Evolutionary conservation across 2,797 vertebrate species (phyloP).

Genomic region (Xerus rutilus): DNA sequence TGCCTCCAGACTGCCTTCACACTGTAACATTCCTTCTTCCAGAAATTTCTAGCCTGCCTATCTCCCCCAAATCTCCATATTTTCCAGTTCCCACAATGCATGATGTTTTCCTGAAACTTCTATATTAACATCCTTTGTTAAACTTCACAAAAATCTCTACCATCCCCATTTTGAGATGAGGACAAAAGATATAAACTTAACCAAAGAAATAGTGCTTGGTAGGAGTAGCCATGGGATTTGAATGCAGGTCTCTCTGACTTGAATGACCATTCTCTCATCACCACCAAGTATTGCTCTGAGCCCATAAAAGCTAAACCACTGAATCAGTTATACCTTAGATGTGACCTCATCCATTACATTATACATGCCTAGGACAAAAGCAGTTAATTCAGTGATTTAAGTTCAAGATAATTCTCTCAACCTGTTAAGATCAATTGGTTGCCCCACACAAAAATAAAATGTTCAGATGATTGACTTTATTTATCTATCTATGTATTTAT

Average conservation of each 20-base stretch:
- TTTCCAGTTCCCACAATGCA: background rate
- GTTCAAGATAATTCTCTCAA: slow-evolving; percentile 55
- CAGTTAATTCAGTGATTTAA: slow-evolving; percentile 52
- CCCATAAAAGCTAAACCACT: background rate
- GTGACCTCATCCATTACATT: slow-evolving; percentile 34
- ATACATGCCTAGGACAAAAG: slow-evolving; percentile 4
- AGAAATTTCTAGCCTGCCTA: background rate
- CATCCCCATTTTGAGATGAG: background rate
- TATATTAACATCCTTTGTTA: background rate
- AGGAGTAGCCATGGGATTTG: background rate
- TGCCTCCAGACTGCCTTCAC: background rate
- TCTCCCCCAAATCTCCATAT: background rate
- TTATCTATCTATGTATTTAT: no score
- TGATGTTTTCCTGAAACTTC: background rate
- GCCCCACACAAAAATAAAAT: slow-evolving; percentile 3
- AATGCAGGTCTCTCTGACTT: background rate
- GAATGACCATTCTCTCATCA: background rate
- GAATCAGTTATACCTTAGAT: background rate
- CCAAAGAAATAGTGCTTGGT: background rate
- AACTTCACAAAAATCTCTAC: background rate
- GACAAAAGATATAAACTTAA: background rate
- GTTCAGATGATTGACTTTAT: slow-evolving; percentile 11
- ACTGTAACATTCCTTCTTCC: background rate
- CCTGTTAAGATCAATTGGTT: slow-evolving; percentile 24
- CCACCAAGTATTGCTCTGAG: background rate